A percentile compares a stretch with the other conserved stretches of the same genome.
Conservation (phyloP, 2,113 vertebrate genomes). For the Lathamus discolor region DNA sequence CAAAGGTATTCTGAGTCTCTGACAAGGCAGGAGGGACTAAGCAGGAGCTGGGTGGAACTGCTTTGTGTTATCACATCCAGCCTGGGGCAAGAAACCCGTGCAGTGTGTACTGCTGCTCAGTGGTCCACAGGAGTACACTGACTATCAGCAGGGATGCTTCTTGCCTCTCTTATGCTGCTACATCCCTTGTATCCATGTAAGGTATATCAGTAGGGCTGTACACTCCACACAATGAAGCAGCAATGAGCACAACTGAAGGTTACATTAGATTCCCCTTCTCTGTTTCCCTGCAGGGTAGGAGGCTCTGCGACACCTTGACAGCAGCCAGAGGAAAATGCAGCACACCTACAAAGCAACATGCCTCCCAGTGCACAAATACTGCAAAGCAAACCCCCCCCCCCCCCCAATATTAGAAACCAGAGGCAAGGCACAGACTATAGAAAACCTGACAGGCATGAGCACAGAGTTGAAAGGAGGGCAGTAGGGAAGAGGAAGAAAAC, state of each 20-base stretch:
- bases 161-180: neutral
- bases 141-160: neutral
- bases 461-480: neutral
- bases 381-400: neutral
- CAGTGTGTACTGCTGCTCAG: accelerated
- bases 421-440: neutral
- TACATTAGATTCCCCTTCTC: neutral
- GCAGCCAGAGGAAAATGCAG: neutral
- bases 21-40: neutral
- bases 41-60: neutral
- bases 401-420: neutral
- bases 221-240: neutral
- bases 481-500: conserved; percentile 29
- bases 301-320: neutral
- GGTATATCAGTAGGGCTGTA: accelerated
- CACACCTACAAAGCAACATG: neutral
- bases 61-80: neutral
- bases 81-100: neutral
- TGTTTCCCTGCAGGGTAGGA: neutral
- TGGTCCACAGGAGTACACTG: neutral
- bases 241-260: neutral
- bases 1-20: neutral
- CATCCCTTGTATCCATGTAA: accelerated
- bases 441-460: neutral
- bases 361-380: neutral